Evolutionary conservation across 2,113 vertebrate species (phyloP).

Genomic region (Malurus melanocephalus): DNA sequence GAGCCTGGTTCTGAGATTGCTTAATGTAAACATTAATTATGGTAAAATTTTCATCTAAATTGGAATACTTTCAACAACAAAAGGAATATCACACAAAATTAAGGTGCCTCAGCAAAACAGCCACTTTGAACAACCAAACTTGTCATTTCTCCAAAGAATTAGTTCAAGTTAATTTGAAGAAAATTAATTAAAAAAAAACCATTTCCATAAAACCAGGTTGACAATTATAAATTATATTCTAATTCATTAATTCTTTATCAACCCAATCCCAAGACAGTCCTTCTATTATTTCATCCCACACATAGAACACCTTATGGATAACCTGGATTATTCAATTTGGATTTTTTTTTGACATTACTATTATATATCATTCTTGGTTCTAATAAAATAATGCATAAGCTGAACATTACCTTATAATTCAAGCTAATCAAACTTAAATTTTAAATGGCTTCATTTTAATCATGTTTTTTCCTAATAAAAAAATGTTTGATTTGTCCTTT

Average conservation of each 20-base stretch:
- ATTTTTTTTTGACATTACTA: not conserved
- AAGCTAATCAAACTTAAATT: not conserved
- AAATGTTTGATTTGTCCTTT: not conserved
- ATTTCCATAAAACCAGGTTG: not conserved
- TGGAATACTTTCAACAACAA: not conserved
- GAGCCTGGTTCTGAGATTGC: not conserved
- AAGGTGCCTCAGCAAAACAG: not conserved
- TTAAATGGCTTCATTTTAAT: not conserved
- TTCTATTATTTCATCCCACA: not conserved
- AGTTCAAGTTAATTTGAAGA: not conserved
- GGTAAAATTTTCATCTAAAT: not conserved
- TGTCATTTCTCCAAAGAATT: not conserved
- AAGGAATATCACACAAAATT: not conserved
- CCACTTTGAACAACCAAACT: not conserved
- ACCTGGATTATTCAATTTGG: not conserved
- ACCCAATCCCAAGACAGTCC: not conserved
- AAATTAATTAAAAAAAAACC: not conserved
- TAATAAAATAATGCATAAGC: not conserved
- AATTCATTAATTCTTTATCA: not conserved
- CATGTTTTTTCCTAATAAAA: not conserved
- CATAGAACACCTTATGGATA: not conserved
- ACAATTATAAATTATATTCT: not conserved
- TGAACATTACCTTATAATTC: not conserved
- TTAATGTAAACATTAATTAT: not conserved
- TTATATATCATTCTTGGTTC: not conserved